These are phyloP conservation scores for Pterocles gutturalis DNA, from an alignment of 2,113 vertebrate genomes.

Conservation along the genomic window DNA sequence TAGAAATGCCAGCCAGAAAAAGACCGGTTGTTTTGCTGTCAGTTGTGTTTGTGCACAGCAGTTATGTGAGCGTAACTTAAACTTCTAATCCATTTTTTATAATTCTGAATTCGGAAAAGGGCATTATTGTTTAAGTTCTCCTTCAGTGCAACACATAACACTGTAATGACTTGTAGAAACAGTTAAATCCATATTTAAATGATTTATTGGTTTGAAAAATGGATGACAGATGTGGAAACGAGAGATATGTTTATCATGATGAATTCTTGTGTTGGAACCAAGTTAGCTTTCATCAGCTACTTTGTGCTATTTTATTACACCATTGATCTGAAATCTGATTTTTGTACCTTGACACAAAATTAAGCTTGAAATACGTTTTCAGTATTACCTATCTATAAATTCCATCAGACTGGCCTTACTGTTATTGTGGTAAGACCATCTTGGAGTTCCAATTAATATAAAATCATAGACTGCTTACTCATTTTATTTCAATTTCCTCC, in stretches of 20 bases:
- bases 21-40: not conserved
- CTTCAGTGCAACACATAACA: not conserved
- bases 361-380: slow-evolving; percentile 31
- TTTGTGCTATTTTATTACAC: slow-evolving; percentile 45
- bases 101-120: not conserved
- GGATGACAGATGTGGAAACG: slow-evolving; percentile 48
- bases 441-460: slow-evolving; percentile 40
- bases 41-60: not conserved
- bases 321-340: slow-evolving; percentile 45
- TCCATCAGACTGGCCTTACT: slow-evolving; percentile 7
- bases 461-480: not conserved
- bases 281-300: slow-evolving; percentile 57
- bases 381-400: slow-evolving; percentile 32
- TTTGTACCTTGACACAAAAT: slow-evolving; percentile 37
- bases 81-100: not conserved
- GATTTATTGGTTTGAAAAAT: slow-evolving; percentile 41
- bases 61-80: not conserved
- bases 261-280: slow-evolving; percentile 36
- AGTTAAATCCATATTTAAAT: slow-evolving; percentile 42
- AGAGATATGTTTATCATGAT: slow-evolving; percentile 31
- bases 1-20: not conserved
- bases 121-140: not conserved
- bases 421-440: slow-evolving; percentile 6
- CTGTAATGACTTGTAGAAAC: not conserved
- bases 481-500: slow-evolving; percentile 26